Conservation (phyloP, 1,140 invertebrate species). For the Doryteuthis pealeii region DNA sequence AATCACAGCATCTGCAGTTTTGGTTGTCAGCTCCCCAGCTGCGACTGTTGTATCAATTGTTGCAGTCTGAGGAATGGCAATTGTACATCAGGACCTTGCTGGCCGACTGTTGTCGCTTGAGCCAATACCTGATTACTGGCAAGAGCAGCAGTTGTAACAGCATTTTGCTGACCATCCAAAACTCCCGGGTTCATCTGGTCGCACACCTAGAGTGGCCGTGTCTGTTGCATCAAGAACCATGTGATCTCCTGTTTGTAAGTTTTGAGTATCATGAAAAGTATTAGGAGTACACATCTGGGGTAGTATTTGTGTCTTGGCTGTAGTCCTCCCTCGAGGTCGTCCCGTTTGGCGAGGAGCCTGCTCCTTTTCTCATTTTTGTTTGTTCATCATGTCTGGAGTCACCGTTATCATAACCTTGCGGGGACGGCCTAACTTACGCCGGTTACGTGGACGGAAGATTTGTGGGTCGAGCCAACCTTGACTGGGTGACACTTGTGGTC, state of each 20-base stretch:
- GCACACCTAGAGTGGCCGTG: background rate
- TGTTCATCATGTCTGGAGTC: conserved; percentile 21
- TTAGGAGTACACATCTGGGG: background rate
- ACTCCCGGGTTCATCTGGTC: background rate
- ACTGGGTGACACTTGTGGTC: conserved; percentile 49
- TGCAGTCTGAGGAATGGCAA: background rate
- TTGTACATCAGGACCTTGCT: background rate
- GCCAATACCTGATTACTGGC: background rate
- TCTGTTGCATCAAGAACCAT: background rate
- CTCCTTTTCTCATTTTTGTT: conserved; percentile 20
- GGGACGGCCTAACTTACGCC: conserved; percentile 46
- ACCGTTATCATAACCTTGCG: conserved; percentile 40
- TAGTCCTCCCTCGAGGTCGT: background rate
- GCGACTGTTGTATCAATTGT: background rate
- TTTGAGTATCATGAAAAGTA: background rate
- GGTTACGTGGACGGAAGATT: conserved; percentile 29
- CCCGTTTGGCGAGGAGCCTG: conserved; percentile 7
- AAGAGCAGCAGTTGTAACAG: background rate
- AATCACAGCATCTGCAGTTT: conserved; percentile 24
- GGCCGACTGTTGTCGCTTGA: background rate
- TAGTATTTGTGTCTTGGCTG: background rate
- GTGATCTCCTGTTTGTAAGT: background rate
- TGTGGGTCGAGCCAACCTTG: conserved; percentile 29
- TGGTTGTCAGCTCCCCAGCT: background rate
- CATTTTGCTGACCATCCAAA: conserved; percentile 7